Percentiles rank a stretch among this genome's conserved stretches.
Evolutionary conservation across 2,113 vertebrate genomes (phyloP).

Genomic region (Antennarius striatus): DNA sequence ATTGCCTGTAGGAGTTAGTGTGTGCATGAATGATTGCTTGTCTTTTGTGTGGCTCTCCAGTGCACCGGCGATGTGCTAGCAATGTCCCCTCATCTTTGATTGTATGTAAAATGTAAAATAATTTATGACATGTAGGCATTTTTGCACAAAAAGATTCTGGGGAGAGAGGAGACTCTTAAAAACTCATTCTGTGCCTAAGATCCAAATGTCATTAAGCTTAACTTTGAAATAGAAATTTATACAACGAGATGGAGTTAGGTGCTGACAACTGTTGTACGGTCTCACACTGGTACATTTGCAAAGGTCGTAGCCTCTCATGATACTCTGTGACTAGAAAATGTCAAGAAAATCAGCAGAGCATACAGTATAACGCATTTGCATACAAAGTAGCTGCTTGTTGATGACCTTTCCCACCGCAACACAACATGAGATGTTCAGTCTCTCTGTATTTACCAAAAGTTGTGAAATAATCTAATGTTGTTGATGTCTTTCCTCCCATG

Average conservation of each 20-base stretch:
- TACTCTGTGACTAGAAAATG: constrained; percentile 3
- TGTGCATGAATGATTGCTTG: too few species aligned
- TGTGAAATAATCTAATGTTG: not conserved
- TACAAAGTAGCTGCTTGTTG: not conserved
- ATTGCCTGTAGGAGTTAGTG: too few species aligned
- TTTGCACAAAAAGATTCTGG: not conserved
- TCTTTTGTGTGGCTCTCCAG: too few species aligned
- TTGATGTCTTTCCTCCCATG: not conserved
- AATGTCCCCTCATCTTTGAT: too few species aligned
- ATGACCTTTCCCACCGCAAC: constrained; percentile 9
- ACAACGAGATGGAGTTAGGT: not conserved
- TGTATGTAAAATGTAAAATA: too few species aligned
- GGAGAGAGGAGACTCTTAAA: not conserved
- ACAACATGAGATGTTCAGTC: not conserved
- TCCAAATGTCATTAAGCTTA: not conserved
- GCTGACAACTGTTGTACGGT: not conserved
- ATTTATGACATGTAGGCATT: too few species aligned
- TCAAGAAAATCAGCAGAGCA: constrained; percentile 2
- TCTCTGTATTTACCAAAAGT: not conserved
- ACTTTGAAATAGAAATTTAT: not conserved
- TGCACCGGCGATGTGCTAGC: too few species aligned
- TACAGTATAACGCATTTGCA: constrained; percentile 21
- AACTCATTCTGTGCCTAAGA: not conserved
- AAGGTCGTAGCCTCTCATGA: constrained; percentile 24
- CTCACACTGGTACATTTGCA: not conserved